Evolutionary conservation across 2,113 vertebrate species (phyloP).

Genomic region (Hippocampus comes): DNA sequence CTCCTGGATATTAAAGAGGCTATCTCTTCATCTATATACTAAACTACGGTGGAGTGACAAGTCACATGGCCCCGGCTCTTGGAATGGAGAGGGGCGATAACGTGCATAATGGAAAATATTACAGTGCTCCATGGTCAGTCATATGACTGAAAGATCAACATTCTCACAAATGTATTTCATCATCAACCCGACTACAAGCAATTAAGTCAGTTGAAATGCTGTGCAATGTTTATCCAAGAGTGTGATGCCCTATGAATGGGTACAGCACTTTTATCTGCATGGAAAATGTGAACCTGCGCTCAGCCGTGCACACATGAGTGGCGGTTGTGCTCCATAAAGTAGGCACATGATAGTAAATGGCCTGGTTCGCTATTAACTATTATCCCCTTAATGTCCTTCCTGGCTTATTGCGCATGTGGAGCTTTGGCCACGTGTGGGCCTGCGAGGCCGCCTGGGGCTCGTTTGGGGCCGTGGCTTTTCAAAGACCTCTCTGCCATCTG

Average conservation of each 20-base stretch:
- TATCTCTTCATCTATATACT: conserved; percentile 69
- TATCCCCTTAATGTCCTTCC: conserved; percentile 72
- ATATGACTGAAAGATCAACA: conserved; percentile 51
- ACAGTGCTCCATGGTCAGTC: conserved; percentile 38
- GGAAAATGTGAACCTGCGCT: conserved; percentile 64
- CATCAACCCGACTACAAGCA: conserved; percentile 44
- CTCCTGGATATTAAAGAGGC: conserved; percentile 72
- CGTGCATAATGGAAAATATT: conserved; percentile 48
- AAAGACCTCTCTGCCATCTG: conserved; percentile 70
- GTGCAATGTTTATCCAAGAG: conserved; percentile 70
- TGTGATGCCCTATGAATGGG: conserved; percentile 54
- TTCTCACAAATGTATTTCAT: conserved; percentile 38
- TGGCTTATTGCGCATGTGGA: conserved; percentile 64
- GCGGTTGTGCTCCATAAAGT: conserved; percentile 73
- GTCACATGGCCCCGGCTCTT: conserved; percentile 43
- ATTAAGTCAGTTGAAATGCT: conserved; percentile 57
- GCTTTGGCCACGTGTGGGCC: conserved; percentile 56
- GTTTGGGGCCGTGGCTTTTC: conserved; percentile 70
- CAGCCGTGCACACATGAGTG: conserved; percentile 48
- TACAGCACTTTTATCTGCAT: conserved; percentile 61
- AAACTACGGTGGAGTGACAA: conserved; percentile 58
- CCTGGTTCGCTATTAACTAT: conserved; percentile 78
- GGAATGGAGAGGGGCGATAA: conserved; percentile 35
- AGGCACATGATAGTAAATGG: conserved; percentile 75
- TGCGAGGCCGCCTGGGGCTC: conserved; percentile 69